Evolutionary conservation across 2,888 invertebrate genomes (phyloP), one percentile per base, ranked within the genome.

Genomic region (Yponomeuta evonymella): DNA sequence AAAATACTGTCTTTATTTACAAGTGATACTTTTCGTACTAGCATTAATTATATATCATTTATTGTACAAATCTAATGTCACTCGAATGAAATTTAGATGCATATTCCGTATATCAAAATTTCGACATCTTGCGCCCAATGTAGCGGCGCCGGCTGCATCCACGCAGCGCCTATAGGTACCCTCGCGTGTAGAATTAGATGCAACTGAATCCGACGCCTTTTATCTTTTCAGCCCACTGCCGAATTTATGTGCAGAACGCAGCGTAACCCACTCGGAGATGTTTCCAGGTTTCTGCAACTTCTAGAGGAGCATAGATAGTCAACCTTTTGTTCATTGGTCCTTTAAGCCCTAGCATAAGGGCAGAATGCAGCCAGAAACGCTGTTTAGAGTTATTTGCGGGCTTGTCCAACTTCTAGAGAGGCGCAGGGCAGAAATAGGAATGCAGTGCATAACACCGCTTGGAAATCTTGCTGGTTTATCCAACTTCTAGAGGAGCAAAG

Each of bases 131-230:
- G 43, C 43, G 43, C 43, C 75, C 73, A 75, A 70, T 75, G 73
- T 75, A 48, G 75, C 48, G n/a, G 70, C 67, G 65, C 66, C 72
- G 72, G 33, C 72, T 76, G 72, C 69, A 79, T 83, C 83, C 76
- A 81, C 76, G 76, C 51, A 15, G 51, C 51, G 51, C 3, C 15
- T 58, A 15, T 58, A 58, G 51, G 77, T 74, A 82, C 81, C 83
- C 73, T 76, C 80, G 79, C 78, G 79, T 79, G 79, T 83, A 83
- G 81, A 82, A 82, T 83, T 85, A 85, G 84, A 78, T 82, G 81
- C 77, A 75, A 76, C 78, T 74, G 74, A 75, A 69, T 76, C 76
- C 77, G 68, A 66, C 65, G 70, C 64, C 11, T 70, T 58, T 58
- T 58, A 58, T 58, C 51, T 58, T 58, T 58, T 58, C 51, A 58